These are phyloP conservation scores for Aphaenogaster floridana DNA, from an alignment of 1,140 invertebrate genomes.

Conservation along the genomic window DNA sequence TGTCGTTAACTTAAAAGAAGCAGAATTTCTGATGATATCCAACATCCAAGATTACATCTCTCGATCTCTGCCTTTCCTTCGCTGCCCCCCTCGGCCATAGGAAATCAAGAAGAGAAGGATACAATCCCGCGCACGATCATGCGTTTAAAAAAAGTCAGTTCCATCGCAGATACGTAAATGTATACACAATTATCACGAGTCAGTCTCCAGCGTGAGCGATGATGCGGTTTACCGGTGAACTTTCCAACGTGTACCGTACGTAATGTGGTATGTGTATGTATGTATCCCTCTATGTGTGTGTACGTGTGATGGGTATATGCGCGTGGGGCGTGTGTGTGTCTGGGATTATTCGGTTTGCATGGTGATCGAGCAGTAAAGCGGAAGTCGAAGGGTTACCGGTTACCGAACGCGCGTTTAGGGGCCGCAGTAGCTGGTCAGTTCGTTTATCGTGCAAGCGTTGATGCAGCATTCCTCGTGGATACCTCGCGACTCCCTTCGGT, in stretches of 20 bases:
- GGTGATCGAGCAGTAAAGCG: constrained; percentile 51
- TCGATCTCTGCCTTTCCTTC: neutral
- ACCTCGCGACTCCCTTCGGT: constrained; percentile 81
- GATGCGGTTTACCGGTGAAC: constrained; percentile 28
- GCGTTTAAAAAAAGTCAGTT: neutral
- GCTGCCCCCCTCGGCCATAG: neutral
- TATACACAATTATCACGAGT: constrained; percentile 52
- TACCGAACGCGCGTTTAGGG: constrained; percentile 33
- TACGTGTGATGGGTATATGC: constrained; percentile 13
- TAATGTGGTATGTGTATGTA: constrained; percentile 12
- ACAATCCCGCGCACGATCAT: constrained; percentile 22
- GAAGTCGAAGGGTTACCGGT: constrained; percentile 43
- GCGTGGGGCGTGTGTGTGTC: neutral
- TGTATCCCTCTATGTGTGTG: constrained; percentile 9
- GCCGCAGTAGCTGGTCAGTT: constrained; percentile 85
- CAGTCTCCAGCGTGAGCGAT: constrained; percentile 42
- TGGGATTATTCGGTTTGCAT: constrained; percentile 53
- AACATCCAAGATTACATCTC: neutral
- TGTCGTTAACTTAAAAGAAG: constrained; percentile 6
- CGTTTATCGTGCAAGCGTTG: constrained; percentile 83
- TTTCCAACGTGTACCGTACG: constrained; percentile 7
- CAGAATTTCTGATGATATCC: neutral
- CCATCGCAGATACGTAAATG: constrained; percentile 26
- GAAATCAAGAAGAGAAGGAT: neutral
- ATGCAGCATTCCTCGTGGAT: constrained; percentile 86